Base-by-base conservation (phyloP, 2,888 invertebrate genomes). In the Panzeria rudis region DNA sequence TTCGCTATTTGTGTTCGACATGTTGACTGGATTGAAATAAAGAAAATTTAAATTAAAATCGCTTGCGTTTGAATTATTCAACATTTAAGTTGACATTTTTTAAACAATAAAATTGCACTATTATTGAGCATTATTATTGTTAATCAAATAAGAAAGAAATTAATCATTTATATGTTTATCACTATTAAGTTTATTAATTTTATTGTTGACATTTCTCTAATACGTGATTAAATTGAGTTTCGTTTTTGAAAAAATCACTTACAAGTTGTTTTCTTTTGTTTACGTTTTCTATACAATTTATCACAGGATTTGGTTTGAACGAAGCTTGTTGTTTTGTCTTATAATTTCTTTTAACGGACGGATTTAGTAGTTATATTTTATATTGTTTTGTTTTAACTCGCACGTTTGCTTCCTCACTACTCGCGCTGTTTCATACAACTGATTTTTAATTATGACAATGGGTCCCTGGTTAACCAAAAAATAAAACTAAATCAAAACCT, bases 1-100 rank as follows among this genome's bases (percentile, higher is more conserved):
- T 85, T 92, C 89, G 77, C 88, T 89, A 84, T 89, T 91, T 54
- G 75, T 38, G 64, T 88, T 89, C 77, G 88, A 88, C 89, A 89
- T 89, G 44, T 76, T 83, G 79, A 75, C 85, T 85, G 72, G 4
- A 15, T 77, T 20, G 32, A 71, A 72, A 56, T 32, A 32, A 80
- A 47, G 44, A 47, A 71, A 29, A 54, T 23, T 29, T 11, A 50
- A 80, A 72, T 35, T 54, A 15, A 68, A 69, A 62, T n/a, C 11
- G 56, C 25, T 71, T 68, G 32, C 25, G 17, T 73, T 54, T 68
- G n/a, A 62, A 80, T n/a, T n/a, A 38, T 59, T 56, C 44, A 56
- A 38, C n/a, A 64, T 69, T 38, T 38, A 47, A 41, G 11, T 35
- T 23, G 0, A 25, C 17, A 1, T 32, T 64, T 50, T 8, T 38